A percentile compares a stretch with the other conserved stretches of the same genome.
These are phyloP conservation scores for Tetragnatha montana DNA, from an alignment of 2,888 invertebrate species.

Conservation along the genomic window DNA sequence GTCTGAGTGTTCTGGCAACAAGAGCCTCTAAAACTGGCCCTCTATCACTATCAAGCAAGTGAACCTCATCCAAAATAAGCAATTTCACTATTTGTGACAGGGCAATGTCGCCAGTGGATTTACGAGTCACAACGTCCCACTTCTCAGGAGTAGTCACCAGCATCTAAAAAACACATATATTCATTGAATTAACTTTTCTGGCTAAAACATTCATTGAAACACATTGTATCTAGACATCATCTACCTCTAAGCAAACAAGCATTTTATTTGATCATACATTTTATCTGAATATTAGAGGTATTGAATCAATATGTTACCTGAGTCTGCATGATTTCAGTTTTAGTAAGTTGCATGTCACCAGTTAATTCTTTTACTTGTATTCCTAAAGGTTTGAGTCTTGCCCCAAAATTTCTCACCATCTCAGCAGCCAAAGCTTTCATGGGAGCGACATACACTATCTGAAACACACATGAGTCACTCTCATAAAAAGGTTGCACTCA, in stretches of 20 bases:
- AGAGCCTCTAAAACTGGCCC: conserved; percentile 98
- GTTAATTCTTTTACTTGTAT: conserved; percentile 93
- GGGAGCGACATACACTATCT: conserved; percentile 98
- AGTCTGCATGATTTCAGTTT: conserved; percentile 93
- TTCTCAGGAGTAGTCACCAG: conserved; percentile 99
- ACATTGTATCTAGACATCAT: too few species aligned
- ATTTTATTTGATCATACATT: too few species aligned
- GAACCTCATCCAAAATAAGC: conserved; percentile 96
- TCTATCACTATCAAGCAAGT: conserved; percentile 94
- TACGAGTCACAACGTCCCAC: conserved; percentile 99
- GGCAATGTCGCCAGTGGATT: conserved; percentile 88
- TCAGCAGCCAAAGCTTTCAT: conserved; percentile 99
- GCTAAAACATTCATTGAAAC: too few species aligned
- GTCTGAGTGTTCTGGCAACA: conserved; percentile 94
- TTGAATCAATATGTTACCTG: conserved; percentile 79
- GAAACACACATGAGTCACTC: background rate
- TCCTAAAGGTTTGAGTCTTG: conserved; percentile 85
- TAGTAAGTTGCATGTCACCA: conserved; percentile 98
- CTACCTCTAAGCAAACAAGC: too few species aligned
- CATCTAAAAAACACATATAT: conserved; percentile 79
- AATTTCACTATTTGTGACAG: conserved; percentile 92
- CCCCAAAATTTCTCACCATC: conserved; percentile 96
- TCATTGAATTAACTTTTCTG: too few species aligned
- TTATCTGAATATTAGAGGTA: too few species aligned
- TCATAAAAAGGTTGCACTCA: background rate